Evolutionary conservation across 35 echinoderm and acorn worm species (phyloP).

Genomic region (Lytechinus variegatus): DNA sequence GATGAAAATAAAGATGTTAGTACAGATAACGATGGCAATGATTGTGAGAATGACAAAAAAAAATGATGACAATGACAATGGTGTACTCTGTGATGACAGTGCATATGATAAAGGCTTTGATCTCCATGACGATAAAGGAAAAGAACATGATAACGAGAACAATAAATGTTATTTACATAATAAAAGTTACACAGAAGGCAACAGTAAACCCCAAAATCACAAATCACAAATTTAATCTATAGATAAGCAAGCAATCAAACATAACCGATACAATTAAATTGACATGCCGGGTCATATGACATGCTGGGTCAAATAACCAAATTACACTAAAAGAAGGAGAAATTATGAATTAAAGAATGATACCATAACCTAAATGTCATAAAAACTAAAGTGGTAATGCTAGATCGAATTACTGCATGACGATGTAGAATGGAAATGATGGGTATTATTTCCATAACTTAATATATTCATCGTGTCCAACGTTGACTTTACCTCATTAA

Average conservation of each 20-base stretch:
- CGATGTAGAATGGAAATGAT: neutral
- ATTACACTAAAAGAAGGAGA: neutral
- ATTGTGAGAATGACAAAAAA: neutral
- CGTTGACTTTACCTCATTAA: neutral
- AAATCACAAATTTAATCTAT: too few species aligned
- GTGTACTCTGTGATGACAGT: neutral
- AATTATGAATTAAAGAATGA: neutral
- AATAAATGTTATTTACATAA: too few species aligned
- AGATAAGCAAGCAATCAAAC: neutral
- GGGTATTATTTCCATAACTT: neutral
- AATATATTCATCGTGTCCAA: neutral
- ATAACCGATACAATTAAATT: neutral
- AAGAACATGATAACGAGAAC: neutral
- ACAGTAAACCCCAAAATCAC: too few species aligned
- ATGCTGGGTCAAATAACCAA: neutral
- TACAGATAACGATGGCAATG: too few species aligned
- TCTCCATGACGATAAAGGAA: neutral
- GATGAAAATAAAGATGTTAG: too few species aligned
- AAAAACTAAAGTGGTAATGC: neutral
- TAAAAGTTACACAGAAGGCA: too few species aligned
- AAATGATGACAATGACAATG: conserved; percentile 3
- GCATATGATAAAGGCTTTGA: too few species aligned
- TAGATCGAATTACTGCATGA: neutral
- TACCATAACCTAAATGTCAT: neutral
- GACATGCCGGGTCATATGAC: neutral